phyloP scores from a whole-genome alignment of 2,888 invertebrate species.

The Cephalotes varians region DNA sequence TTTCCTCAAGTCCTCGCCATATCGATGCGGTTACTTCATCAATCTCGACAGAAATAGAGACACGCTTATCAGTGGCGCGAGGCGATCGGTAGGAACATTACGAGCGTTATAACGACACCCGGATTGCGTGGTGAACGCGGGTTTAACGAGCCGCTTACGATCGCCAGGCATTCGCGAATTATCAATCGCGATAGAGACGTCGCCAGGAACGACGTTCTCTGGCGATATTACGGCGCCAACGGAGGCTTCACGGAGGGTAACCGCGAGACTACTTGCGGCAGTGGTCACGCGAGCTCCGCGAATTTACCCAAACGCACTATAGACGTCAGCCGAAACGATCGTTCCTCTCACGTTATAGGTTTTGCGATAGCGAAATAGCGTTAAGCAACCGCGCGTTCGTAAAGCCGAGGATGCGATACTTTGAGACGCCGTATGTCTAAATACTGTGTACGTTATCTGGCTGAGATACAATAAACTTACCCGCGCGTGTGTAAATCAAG shows the following conservation, averaged over 20 bases:
- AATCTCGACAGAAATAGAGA: not conserved
- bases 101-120: slow-evolving; percentile 18
- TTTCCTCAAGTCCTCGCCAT: not conserved
- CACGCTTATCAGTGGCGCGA: slow-evolving; percentile 23
- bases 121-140: not conserved
- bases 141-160: slow-evolving; percentile 59
- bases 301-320: slow-evolving; percentile 36
- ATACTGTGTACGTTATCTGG: slow-evolving; percentile 25
- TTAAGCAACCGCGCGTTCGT: not conserved
- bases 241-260: slow-evolving; percentile 14
- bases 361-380: slow-evolving; percentile 44
- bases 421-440: not conserved
- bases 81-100: slow-evolving; percentile 31
- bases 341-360: slow-evolving; percentile 27
- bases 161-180: slow-evolving; percentile 60
- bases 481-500: not conserved
- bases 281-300: slow-evolving; percentile 43
- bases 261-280: slow-evolving; percentile 45
- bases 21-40: not conserved
- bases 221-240: slow-evolving; percentile 60
- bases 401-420: slow-evolving; percentile 25
- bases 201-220: slow-evolving; percentile 58
- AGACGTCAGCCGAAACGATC: slow-evolving; percentile 51
- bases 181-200: slow-evolving; percentile 58
- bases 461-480: not conserved